Conservation (phyloP, 2,113 vertebrate genomes). For the Hydrochoerus hydrochaeris region DNA sequence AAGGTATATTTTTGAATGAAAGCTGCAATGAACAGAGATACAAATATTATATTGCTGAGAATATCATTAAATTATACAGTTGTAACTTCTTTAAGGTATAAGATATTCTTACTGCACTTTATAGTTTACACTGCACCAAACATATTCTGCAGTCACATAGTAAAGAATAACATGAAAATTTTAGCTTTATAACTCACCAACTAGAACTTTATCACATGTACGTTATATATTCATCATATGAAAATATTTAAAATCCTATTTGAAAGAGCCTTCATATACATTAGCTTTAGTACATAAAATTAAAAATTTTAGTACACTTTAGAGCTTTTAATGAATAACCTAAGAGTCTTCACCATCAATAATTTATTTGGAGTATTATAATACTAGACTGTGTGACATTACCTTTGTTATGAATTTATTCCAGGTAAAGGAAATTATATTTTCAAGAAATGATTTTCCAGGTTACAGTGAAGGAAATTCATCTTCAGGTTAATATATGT, state of each 20-base stretch:
- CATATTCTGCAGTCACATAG: background rate
- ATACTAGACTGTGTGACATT: background rate
- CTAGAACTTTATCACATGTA: background rate
- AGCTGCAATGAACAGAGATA: background rate
- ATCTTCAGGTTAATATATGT: background rate
- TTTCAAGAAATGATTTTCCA: too few species aligned
- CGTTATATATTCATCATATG: background rate
- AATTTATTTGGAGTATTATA: background rate
- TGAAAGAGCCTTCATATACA: background rate
- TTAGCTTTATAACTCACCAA: background rate
- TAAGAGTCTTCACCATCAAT: background rate
- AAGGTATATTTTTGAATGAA: background rate
- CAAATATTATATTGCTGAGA: background rate
- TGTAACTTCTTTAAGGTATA: background rate
- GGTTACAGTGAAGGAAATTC: too few species aligned
- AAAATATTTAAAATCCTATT: background rate
- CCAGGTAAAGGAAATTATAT: background rate
- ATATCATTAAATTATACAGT: background rate
- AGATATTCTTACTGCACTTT: background rate
- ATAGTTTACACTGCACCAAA: background rate
- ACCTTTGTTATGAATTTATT: background rate
- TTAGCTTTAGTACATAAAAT: background rate
- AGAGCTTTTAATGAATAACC: background rate
- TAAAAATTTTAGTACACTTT: background rate
- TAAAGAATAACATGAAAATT: background rate